Evolutionary conservation across 1,140 invertebrate genomes (phyloP), one percentile per base, ranked within the genome.

Genomic region (Zaprionus africanus): DNA sequence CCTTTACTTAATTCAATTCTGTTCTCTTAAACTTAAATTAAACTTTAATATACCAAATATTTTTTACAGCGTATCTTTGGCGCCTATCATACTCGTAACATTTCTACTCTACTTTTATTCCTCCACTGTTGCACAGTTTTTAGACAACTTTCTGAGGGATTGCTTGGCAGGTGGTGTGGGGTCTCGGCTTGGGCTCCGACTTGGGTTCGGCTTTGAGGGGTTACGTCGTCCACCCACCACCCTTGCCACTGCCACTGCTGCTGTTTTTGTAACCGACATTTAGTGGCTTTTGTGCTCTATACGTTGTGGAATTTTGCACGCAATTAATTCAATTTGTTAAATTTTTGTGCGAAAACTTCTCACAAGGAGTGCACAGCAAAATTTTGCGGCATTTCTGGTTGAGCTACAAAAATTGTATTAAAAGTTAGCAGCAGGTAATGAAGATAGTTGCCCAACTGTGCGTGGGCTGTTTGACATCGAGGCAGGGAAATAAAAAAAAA

Each of bases 301-400:
- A 24, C 49, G 4, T 60, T 65, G 41, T 65, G 36, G 51, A 72
- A 82, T 73, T 81, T 76, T 79, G 68, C 74, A 80, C 67, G 60
- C 78, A 81, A 81, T 77, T 81, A 80, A 80, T 81, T 80, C 57
- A 82, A 81, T 82, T 82, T 77, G 74, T 76, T 64, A 79, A 76
- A 71, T 76, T 67, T 65, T 58, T 53, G 53, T 46, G 41, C 34
- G 31, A 57, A 63, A 65, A 58, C 26, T 62, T 70, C 41, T 60
- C 22, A 19, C 31, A 24, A 24, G 49, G n/a, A 34, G 11, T 22
- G 34, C 17, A 49, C 17, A 70, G 63, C 59, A 70, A 63, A 58
- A 46, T 46, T 24, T 26, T 64, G 59, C 60, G 53, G 61, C 31
- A 67, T 75, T 59, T 62, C 61, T 46, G 46, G 24, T 38, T 43